Percentiles rank a stretch among this genome's conserved stretches.
phyloP scores from a whole-genome alignment of 1,140 invertebrate species.

The Antheraea pernyi region DNA sequence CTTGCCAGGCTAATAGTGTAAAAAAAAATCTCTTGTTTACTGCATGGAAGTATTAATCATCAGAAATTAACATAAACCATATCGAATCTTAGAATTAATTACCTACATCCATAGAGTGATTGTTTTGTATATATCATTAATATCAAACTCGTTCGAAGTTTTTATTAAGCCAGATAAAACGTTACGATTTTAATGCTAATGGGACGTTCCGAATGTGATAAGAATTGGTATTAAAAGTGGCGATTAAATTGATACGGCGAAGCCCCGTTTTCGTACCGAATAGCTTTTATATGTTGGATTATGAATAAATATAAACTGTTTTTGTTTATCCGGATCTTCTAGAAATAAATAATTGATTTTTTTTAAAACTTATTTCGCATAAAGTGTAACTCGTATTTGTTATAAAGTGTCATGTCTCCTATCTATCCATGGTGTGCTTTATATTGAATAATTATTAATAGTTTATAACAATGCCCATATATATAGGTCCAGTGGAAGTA shows the following conservation, averaged over 20 bases:
- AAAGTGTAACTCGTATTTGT: too few species aligned
- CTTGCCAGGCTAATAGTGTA: too few species aligned
- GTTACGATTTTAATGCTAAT: constrained; percentile 44
- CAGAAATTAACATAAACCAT: constrained; percentile 34
- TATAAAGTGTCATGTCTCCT: too few species aligned
- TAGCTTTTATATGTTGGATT: neutral
- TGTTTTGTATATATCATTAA: constrained; percentile 51
- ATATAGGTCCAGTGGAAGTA: neutral
- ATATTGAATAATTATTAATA: neutral
- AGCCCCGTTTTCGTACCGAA: neutral
- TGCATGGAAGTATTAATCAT: neutral
- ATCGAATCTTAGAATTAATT: constrained; percentile 46
- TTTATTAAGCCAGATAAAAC: constrained; percentile 46
- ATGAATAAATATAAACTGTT: neutral
- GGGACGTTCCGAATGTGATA: constrained; percentile 31
- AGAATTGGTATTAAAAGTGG: constrained; percentile 21
- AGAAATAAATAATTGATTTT: neutral
- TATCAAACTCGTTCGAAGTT: constrained; percentile 28
- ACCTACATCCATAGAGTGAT: constrained; percentile 46
- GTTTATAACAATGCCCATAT: neutral
- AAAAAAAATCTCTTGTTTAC: neutral
- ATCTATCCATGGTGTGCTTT: too few species aligned
- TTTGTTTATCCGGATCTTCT: neutral
- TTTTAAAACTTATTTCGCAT: too few species aligned
- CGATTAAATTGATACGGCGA: constrained; percentile 19